Conservation (phyloP, 2,888 invertebrate genomes). For the Ligdia adustata region DNA sequence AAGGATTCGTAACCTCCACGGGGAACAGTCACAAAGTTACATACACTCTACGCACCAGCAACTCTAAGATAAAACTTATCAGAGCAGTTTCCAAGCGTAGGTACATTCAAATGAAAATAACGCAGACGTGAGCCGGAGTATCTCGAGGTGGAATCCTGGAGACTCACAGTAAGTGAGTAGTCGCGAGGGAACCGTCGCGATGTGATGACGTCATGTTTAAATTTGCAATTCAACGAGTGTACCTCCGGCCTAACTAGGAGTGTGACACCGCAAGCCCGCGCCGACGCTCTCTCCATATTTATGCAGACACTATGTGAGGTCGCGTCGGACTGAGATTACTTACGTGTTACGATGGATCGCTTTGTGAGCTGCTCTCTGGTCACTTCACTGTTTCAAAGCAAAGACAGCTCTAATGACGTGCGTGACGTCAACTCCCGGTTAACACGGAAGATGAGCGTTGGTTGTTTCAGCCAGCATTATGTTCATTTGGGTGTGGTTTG, state of each 20-base stretch:
- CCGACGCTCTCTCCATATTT: background rate
- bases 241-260: constrained; percentile 48
- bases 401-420: no score
- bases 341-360: no score
- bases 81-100: constrained; percentile 11
- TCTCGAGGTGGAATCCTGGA: constrained; percentile 16
- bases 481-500: no score
- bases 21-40: no score
- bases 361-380: no score
- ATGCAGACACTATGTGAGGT: background rate
- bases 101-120: constrained; percentile 26
- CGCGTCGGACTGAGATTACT: background rate
- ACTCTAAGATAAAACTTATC: constrained; percentile 21
- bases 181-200: constrained; percentile 18
- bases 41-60: no score
- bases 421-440: no score
- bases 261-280: constrained; percentile 35
- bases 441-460: no score
- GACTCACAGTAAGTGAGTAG: constrained; percentile 23
- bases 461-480: no score
- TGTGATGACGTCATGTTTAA: constrained; percentile 57
- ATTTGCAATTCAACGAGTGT: constrained; percentile 64
- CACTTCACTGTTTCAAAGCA: no score
- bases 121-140: constrained; percentile 15
- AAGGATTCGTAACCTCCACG: no score